Evolutionary conservation across 1,140 invertebrate species (phyloP).

Genomic region (Lucilia sericata): DNA sequence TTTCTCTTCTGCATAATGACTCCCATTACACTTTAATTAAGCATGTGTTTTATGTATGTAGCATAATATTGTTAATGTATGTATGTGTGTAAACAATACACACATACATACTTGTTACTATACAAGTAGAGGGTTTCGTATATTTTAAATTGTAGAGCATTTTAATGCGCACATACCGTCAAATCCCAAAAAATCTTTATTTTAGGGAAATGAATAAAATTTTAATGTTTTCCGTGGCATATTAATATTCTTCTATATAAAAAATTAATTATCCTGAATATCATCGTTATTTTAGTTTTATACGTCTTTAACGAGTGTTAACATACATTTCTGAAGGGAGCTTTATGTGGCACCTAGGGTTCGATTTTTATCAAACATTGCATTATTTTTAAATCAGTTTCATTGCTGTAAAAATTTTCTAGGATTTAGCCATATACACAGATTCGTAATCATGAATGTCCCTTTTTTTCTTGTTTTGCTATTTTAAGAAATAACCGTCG

Average conservation of each 20-base stretch:
- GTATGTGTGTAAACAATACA: background rate
- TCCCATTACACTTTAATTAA: conserved; percentile 26
- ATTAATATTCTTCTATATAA: too few species aligned
- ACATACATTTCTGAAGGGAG: too few species aligned
- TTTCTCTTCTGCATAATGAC: conserved; percentile 2
- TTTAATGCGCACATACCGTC: background rate
- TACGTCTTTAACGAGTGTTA: too few species aligned
- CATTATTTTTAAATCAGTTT: too few species aligned
- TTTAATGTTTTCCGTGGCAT: too few species aligned
- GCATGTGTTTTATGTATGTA: conserved; percentile 11
- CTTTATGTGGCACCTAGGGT: too few species aligned
- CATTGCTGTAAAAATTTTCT: too few species aligned
- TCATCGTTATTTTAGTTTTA: too few species aligned
- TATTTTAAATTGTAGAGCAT: background rate
- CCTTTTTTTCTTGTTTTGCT: background rate
- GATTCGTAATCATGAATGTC: background rate
- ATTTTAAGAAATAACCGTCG: background rate
- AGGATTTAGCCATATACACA: background rate
- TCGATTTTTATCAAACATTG: too few species aligned
- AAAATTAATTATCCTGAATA: too few species aligned
- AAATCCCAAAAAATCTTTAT: too few species aligned
- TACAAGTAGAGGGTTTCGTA: conserved; percentile 1
- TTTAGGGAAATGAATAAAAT: too few species aligned
- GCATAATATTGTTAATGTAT: background rate
- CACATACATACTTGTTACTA: background rate